Evolutionary conservation across 2,888 invertebrate genomes (phyloP).

Genomic region (Mycalesis mineus): DNA sequence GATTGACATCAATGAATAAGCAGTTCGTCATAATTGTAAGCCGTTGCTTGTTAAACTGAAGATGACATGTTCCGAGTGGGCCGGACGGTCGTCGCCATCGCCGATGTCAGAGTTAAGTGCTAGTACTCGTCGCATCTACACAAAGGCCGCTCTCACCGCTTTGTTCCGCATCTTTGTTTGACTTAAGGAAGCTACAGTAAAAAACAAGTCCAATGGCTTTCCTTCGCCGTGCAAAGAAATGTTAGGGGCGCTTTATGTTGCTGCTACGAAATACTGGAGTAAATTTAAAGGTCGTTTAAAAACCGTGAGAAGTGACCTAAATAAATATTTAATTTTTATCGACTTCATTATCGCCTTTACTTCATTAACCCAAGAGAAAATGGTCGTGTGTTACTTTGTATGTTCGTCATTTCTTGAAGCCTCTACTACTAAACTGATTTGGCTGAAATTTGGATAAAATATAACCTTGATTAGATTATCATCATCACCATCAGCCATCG

Average conservation of each 20-base stretch:
- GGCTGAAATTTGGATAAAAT: too few relatives aligned
- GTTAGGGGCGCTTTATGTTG: neutral
- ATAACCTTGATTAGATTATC: too few relatives aligned
- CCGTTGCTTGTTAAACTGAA: constrained; percentile 20
- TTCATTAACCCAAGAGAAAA: too few relatives aligned
- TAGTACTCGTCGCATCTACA: constrained; percentile 59
- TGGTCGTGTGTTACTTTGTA: too few relatives aligned
- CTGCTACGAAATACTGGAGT: neutral
- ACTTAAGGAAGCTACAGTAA: constrained; percentile 56
- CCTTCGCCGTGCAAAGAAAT: constrained; percentile 15
- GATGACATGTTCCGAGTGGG: constrained; percentile 18
- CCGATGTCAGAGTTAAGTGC: constrained; percentile 68
- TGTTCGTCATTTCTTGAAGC: too few relatives aligned
- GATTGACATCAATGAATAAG: constrained; percentile 11
- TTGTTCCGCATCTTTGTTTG: constrained; percentile 75
- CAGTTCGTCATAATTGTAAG: constrained; percentile 9
- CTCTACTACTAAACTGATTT: too few relatives aligned
- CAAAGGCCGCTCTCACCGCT: constrained; percentile 72
- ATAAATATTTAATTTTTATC: too few relatives aligned
- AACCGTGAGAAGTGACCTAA: too few relatives aligned
- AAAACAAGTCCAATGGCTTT: constrained; percentile 47
- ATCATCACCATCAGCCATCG: too few relatives aligned
- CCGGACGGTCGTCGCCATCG: constrained; percentile 40
- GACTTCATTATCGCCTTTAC: too few relatives aligned
- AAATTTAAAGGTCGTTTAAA: neutral